A percentile compares a stretch with the other conserved stretches of the same genome.
These are phyloP conservation scores for Leptopilina boulardi DNA, from an alignment of 1,140 invertebrate species.

Conservation along the genomic window DNA sequence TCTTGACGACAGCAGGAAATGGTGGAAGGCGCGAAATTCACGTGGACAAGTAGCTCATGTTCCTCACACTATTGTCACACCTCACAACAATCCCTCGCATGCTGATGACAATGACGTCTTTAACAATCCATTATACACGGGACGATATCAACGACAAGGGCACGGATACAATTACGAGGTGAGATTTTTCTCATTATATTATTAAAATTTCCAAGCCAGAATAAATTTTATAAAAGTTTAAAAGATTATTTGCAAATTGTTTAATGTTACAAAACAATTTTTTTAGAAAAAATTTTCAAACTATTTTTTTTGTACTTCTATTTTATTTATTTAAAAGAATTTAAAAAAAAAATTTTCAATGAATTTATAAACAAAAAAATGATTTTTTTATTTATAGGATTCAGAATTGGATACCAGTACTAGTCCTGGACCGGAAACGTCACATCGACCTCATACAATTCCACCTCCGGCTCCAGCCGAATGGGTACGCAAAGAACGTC, in stretches of 20 bases:
- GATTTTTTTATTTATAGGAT: slow-evolving; percentile 66
- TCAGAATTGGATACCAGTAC: slow-evolving; percentile 73
- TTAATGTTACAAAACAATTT: too few relatives aligned
- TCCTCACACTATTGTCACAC: slow-evolving; percentile 96
- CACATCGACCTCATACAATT: slow-evolving; percentile 74
- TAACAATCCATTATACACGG: slow-evolving; percentile 84
- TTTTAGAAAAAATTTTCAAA: too few relatives aligned
- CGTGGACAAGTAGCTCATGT: slow-evolving; percentile 94
- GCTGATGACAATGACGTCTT: slow-evolving; percentile 79
- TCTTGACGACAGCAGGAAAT: slow-evolving; percentile 95
- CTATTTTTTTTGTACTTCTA: too few relatives aligned
- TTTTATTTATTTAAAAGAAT: too few relatives aligned
- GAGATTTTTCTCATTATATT: slow-evolving; percentile 39
- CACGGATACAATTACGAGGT: slow-evolving; percentile 74
- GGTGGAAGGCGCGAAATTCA: slow-evolving; percentile 98
- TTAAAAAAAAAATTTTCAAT: too few relatives aligned
- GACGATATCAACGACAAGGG: slow-evolving; percentile 71
- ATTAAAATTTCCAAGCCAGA: not conserved
- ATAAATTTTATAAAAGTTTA: too few relatives aligned
- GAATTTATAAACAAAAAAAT: not conserved
- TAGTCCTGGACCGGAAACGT: slow-evolving; percentile 73
- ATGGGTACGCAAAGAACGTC: slow-evolving; percentile 89
- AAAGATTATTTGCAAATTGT: too few relatives aligned
- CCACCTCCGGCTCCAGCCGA: slow-evolving; percentile 81
- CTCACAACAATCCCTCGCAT: slow-evolving; percentile 77